Evolutionary conservation across 2,888 invertebrate species (phyloP), one percentile per base, ranked within the genome.

Genomic region (Ectemnius lituratus): DNA sequence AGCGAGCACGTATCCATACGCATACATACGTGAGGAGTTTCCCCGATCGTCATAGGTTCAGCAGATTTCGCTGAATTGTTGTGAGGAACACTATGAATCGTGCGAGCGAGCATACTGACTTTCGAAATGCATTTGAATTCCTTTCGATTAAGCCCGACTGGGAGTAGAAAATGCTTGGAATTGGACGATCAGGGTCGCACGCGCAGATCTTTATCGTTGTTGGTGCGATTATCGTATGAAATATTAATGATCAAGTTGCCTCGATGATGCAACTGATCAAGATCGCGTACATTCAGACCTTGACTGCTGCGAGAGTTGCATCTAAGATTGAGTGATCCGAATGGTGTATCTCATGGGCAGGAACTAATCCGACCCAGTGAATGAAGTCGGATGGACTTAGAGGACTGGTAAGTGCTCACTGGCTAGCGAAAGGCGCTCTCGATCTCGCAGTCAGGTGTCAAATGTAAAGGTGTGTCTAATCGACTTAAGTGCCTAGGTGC

Each of bases 21-120:
- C 66, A 59, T 58, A 62, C 57, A 59, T 71, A 78, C 81, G 80
- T 80, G 82, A 70, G 71, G 18, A 52, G 75, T 68, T 82, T 82
- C 18, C 69, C 68, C 64, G 81, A 80, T 75, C 76, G 61, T 28
- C 1, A 20, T 2, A 14, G 64, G 6, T 6, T 58, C 28, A 13
- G 45, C 65, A 16, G 56, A 59, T 65, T 73, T 58, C 71, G 68
- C 70, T 75, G 75, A 80, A 76, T 75, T 66, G 67, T 52, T 52
- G 37, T 11, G 37, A 37, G 37, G 37, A 37, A 37, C 3, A 37
- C 16, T 1, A 6, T 52, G n/a, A 16, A 52, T 52, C 52, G 52
- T 62, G 64, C 16, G 18, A 46, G 37, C 62, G 62, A 14, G 23
- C 20, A n/a, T 4, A 3, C 23, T 4, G 18, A 11, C 18, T 46